phyloP scores from a whole-genome alignment of 2,797 vertebrate genomes.

The Oryzias sinensis region DNA sequence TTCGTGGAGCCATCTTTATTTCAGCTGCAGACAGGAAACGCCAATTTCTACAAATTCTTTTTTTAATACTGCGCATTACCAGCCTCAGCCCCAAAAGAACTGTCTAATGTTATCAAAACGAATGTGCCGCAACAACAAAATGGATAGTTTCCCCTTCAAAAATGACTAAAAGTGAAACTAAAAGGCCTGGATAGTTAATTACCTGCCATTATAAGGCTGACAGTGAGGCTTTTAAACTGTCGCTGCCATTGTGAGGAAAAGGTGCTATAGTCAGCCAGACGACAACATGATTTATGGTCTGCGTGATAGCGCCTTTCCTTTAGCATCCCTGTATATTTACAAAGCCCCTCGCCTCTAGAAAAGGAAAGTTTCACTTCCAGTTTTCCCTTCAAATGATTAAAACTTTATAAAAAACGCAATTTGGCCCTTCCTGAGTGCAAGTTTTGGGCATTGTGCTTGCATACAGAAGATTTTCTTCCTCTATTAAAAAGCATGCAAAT shows the following conservation, averaged over 20 bases:
- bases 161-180: constrained; percentile 9
- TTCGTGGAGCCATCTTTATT: constrained; percentile 27
- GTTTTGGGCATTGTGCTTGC: not conserved
- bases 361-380: constrained; percentile 4
- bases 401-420: constrained; percentile 4
- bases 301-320: not conserved
- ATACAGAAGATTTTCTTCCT: constrained; percentile 1
- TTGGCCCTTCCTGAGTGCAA: constrained; percentile 1
- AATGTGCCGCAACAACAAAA: constrained; percentile 5
- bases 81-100: constrained; percentile 5
- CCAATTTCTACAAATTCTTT: constrained; percentile 14
- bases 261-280: constrained; percentile 1
- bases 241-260: constrained; percentile 16
- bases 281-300: constrained; percentile 41
- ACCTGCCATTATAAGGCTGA: constrained; percentile 13
- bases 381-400: constrained; percentile 6
- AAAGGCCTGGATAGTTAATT: constrained; percentile 13
- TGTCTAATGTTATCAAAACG: not conserved
- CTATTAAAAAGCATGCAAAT: not conserved
- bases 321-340: not conserved
- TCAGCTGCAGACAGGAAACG: constrained; percentile 15
- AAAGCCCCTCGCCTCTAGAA: not conserved
- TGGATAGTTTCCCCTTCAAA: not conserved
- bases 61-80: constrained; percentile 18
- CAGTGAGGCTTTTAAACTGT: constrained; percentile 17